A percentile compares a stretch with the other conserved stretches of the same genome.
These are phyloP conservation scores for Pseudococcus jackbeardsleyi DNA, from an alignment of 2,888 invertebrate genomes.

Conservation along the genomic window DNA sequence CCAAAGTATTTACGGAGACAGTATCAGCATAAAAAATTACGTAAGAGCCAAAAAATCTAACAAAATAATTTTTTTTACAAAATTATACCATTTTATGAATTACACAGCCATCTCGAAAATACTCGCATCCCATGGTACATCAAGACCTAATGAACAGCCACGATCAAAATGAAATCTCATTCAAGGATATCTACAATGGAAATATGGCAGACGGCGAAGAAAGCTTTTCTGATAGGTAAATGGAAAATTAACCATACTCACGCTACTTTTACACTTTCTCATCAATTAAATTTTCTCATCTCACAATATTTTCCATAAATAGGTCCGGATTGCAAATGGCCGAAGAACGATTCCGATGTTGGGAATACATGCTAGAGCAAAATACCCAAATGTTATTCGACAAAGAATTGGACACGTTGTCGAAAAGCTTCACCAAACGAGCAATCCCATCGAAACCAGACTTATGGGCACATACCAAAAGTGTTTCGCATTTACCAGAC, in stretches of 20 bases:
- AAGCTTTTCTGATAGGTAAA: constrained; percentile 67
- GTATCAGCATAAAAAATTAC: constrained; percentile 41
- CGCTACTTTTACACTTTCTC: background rate
- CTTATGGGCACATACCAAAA: constrained; percentile 77
- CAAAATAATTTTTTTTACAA: background rate
- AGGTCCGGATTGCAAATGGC: constrained; percentile 72
- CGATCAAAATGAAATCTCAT: constrained; percentile 39
- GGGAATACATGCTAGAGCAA: constrained; percentile 94
- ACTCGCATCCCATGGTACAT: constrained; percentile 7
- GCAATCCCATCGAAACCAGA: constrained; percentile 74
- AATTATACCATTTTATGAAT: too few species aligned
- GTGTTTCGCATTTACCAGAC: constrained; percentile 77
- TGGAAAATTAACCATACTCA: background rate
- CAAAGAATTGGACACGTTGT: constrained; percentile 86
- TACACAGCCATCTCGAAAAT: constrained; percentile 46
- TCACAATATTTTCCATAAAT: background rate
- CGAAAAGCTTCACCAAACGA: constrained; percentile 74
- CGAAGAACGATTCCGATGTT: constrained; percentile 91
- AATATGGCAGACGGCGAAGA: constrained; percentile 68
- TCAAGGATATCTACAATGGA: constrained; percentile 61
- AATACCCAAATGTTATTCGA: constrained; percentile 90
- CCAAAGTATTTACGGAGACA: constrained; percentile 45
- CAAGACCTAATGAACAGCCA: background rate
- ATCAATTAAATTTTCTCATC: background rate
- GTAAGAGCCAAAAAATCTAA: constrained; percentile 8